These are phyloP conservation scores for Hanleya hanleyi DNA, from an alignment of 2,888 invertebrate species.

Conservation along the genomic window DNA sequence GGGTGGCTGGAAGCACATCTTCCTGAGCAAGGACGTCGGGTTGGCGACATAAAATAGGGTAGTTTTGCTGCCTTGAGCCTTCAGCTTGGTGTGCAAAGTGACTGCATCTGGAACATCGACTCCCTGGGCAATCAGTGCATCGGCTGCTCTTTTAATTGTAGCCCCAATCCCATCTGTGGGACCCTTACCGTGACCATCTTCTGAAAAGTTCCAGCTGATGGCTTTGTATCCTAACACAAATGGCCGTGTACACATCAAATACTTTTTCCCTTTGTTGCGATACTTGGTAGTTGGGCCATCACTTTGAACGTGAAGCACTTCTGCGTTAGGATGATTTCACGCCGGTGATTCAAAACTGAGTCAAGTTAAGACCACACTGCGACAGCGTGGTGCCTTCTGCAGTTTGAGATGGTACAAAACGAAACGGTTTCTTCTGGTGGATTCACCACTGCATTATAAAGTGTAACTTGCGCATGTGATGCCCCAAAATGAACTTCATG, in stretches of 20 bases:
- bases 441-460: constrained; percentile 71
- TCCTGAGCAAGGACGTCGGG: too few relatives aligned
- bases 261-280: constrained; percentile 69
- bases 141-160: constrained; percentile 56
- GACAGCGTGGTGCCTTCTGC: constrained; percentile 59
- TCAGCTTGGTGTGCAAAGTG: not conserved
- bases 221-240: constrained; percentile 45
- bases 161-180: constrained; percentile 65
- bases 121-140: constrained; percentile 35
- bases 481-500: constrained; percentile 64
- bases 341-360: constrained; percentile 48
- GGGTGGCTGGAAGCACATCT: too few relatives aligned
- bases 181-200: constrained; percentile 67
- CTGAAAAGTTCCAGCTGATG: constrained; percentile 64
- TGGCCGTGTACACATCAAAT: constrained; percentile 27
- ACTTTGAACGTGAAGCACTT: constrained; percentile 49
- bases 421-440: constrained; percentile 2
- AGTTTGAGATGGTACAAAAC: constrained; percentile 61
- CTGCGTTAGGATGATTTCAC: constrained; percentile 1
- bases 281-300: constrained; percentile 71
- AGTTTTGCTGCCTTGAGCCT: not conserved
- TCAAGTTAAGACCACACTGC: constrained; percentile 71
- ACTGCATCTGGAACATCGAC: constrained; percentile 22
- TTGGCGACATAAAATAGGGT: not conserved
- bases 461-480: constrained; percentile 57